Percentiles rank a stretch among this genome's conserved stretches.
These are phyloP conservation scores for Brevimyrus niger DNA, from an alignment of 2,113 vertebrate species.

Conservation along the genomic window DNA sequence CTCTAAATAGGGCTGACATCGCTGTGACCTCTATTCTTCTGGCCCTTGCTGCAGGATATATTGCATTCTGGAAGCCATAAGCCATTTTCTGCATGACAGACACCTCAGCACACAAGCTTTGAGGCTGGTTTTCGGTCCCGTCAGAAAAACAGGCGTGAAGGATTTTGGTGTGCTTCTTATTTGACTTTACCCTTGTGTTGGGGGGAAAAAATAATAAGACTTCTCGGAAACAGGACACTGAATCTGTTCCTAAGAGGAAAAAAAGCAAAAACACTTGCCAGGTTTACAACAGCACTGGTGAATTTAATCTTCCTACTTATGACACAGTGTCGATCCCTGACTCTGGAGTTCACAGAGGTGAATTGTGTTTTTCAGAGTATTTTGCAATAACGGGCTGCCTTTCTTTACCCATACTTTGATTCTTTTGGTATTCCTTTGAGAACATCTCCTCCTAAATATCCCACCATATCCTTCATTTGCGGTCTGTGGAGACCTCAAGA, in stretches of 20 bases:
- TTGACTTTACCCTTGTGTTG: constrained; percentile 21
- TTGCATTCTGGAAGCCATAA: constrained; percentile 18
- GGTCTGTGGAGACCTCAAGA: not conserved
- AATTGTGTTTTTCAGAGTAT: constrained; percentile 6
- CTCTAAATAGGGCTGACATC: constrained; percentile 13
- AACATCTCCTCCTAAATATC: not conserved
- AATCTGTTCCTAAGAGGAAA: not conserved
- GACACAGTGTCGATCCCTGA: constrained; percentile 3
- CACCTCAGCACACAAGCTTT: constrained; percentile 1
- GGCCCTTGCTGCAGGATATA: constrained; percentile 22
- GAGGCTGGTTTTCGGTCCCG: not conserved
- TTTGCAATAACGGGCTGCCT: not conserved
- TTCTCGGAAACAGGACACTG: not conserved
- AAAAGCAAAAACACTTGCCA: constrained; percentile 5
- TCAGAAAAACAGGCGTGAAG: constrained; percentile 9
- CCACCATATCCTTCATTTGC: not conserved
- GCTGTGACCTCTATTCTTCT: constrained; percentile 21
- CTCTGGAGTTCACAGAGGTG: not conserved
- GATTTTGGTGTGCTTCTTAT: constrained; percentile 21
- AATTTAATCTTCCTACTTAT: constrained; percentile 15
- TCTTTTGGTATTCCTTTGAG: not conserved
- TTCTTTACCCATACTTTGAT: not conserved
- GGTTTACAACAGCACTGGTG: not conserved
- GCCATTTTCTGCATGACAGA: constrained; percentile 30
- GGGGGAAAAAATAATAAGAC: not conserved